A percentile compares a stretch with the other conserved stretches of the same genome.
These are phyloP conservation scores for Trissonchulus latispiculum DNA, from an alignment of 2,888 invertebrate genomes.

Conservation along the genomic window DNA sequence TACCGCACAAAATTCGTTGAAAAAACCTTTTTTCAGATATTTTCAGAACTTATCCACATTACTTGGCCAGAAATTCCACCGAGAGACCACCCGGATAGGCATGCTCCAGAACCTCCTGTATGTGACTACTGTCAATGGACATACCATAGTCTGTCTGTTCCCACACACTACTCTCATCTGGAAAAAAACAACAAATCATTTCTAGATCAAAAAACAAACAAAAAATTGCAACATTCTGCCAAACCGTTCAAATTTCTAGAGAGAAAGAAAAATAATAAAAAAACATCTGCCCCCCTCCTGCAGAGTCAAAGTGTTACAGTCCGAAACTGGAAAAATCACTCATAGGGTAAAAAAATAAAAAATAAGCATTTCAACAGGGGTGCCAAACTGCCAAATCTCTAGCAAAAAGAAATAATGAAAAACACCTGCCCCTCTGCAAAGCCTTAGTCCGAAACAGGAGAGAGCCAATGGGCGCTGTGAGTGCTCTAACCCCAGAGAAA, in stretches of 20 bases:
- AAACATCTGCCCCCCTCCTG: too few species aligned
- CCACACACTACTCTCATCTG: constrained; percentile 25
- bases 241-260: too few species aligned
- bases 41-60: constrained; percentile 29
- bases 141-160: constrained; percentile 23
- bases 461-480: too few species aligned
- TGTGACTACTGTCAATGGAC: constrained; percentile 54
- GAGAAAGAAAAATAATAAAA: too few species aligned
- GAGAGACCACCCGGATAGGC: constrained; percentile 95
- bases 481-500: constrained; percentile 60
- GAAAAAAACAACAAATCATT: background rate
- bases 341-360: too few species aligned
- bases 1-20: background rate
- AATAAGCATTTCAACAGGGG: constrained; percentile 76
- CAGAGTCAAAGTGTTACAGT: too few species aligned
- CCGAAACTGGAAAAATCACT: constrained; percentile 19
- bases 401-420: constrained; percentile 68
- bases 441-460: too few species aligned
- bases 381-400: constrained; percentile 69
- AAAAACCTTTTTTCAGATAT: too few species aligned
- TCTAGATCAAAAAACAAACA: constrained; percentile 18
- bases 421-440: constrained; percentile 98
- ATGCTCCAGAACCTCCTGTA: constrained; percentile 89
- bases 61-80: constrained; percentile 70
- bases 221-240: constrained; percentile 5